Base-by-base conservation (phyloP, 2,113 vertebrate genomes). In the Lynx canadensis region DNA sequence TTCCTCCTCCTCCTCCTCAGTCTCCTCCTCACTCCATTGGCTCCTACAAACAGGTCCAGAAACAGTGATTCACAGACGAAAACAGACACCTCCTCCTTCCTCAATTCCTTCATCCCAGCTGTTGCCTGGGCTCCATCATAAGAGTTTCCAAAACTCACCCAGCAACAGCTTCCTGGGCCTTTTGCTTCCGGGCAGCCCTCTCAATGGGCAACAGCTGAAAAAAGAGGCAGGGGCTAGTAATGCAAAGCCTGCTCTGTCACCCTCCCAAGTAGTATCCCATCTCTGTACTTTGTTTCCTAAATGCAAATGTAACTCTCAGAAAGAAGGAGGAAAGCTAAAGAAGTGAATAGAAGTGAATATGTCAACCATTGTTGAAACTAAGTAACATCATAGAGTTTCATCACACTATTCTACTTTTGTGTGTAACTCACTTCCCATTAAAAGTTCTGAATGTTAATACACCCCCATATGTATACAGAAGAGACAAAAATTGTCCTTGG, bases 171-270 rank as follows among this genome's bases (percentile, higher is more conserved):
- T 83, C 97, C 84, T 68, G 87, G 21, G 98, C 94, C 83, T 99
- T 99, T 97, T 99, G 99, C 92, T 99, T 99, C 98, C 97, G 99
- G 38, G 99, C 99, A 80, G 99, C 99, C 97, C 98, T 99, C 94
- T 99, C 99, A 93, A 99, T 99, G 38, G 99, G 99, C 97, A 99
- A 98, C 98, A 99, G 98, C 99, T 99, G 93, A 82, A 98, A 0
- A 95, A 25, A 81, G 23, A 97, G 50, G 98, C 13, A 89, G n/a
- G 60, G 0, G 66, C 71, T 87, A 79, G 27, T 55, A 15, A 65
- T 5, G 18, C 25, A 63, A 93, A 91, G 48, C 45, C 69, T 15
- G 81, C 11, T 14, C 60, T 65, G 13, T 57, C 10, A 82, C 31
- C 36, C 68, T 5, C 45, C 29, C 18, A 84, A 1, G 2, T 2